Evolutionary conservation across 2,888 invertebrate species (phyloP).

Genomic region (Prosapia bicincta): DNA sequence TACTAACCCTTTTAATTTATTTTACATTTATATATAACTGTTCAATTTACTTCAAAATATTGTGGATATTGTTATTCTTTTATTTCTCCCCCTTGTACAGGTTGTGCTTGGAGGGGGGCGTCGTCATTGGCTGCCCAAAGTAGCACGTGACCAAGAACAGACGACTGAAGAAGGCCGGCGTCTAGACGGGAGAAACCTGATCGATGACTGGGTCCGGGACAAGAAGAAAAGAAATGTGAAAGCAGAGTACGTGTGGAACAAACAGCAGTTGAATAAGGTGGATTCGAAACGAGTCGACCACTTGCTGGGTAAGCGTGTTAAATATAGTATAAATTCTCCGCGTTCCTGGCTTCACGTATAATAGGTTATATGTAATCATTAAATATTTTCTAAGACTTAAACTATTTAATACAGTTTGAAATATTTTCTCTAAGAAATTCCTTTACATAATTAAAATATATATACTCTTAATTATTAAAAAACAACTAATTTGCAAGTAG

Average conservation of each 20-base stretch:
- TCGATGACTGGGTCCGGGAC: slow-evolving; percentile 75
- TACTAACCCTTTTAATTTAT: too few species aligned
- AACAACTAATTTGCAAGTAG: too few species aligned
- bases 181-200: slow-evolving; percentile 71
- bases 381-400: background rate
- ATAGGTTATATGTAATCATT: background rate
- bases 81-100: too few species aligned
- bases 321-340: too few species aligned
- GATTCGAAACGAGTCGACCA: slow-evolving; percentile 69
- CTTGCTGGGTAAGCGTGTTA: slow-evolving; percentile 66
- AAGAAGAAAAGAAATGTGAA: slow-evolving; percentile 63
- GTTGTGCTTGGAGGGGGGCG: slow-evolving; percentile 76
- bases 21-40: too few species aligned
- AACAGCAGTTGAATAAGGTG: slow-evolving; percentile 65
- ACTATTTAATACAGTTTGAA: too few species aligned
- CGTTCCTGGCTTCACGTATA: too few species aligned
- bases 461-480: too few species aligned
- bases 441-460: too few species aligned
- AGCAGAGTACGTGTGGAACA: slow-evolving; percentile 70
- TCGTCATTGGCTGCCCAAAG: slow-evolving; percentile 69
- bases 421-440: too few species aligned
- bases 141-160: slow-evolving; percentile 65
- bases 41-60: too few species aligned
- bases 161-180: slow-evolving; percentile 67
- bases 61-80: too few species aligned